These are phyloP conservation scores for Stenotaenia linearis DNA, from an alignment of 2,888 invertebrate genomes.

Conservation along the genomic window DNA sequence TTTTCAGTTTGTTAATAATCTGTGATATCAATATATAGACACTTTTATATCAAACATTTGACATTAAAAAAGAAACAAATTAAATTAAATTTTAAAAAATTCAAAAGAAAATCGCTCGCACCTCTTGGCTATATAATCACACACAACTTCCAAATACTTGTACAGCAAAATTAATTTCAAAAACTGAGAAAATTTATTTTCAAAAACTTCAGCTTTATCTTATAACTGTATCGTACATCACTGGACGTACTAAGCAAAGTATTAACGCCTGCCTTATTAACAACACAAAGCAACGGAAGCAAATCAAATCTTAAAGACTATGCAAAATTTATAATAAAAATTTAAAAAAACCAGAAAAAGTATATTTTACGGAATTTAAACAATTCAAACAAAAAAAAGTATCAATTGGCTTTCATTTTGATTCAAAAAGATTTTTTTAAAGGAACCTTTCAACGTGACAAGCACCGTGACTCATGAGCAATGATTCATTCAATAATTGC, in stretches of 20 bases:
- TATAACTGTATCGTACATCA: background rate
- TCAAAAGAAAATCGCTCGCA: background rate
- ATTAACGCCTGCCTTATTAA: background rate
- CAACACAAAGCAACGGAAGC: background rate
- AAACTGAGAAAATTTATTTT: background rate
- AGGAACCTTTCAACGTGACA: background rate
- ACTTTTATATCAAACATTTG: background rate
- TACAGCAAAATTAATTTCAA: background rate
- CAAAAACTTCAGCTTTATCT: background rate
- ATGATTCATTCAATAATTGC: background rate
- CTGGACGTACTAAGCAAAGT: background rate
- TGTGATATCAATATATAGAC: background rate
- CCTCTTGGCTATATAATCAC: background rate
- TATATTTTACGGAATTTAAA: background rate
- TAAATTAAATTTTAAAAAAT: background rate
- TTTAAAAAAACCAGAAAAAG: too few species aligned
- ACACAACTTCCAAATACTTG: background rate
- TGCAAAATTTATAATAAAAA: too few species aligned
- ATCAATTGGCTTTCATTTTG: background rate
- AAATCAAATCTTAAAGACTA: background rate
- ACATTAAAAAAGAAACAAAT: background rate
- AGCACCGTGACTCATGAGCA: background rate
- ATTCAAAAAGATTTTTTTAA: background rate
- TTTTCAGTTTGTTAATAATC: background rate
- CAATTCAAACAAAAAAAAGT: background rate